A percentile compares a stretch with the other conserved stretches of the same genome.
phyloP scores from a whole-genome alignment of 2,113 vertebrate genomes.

The Lepisosteus osseus region DNA sequence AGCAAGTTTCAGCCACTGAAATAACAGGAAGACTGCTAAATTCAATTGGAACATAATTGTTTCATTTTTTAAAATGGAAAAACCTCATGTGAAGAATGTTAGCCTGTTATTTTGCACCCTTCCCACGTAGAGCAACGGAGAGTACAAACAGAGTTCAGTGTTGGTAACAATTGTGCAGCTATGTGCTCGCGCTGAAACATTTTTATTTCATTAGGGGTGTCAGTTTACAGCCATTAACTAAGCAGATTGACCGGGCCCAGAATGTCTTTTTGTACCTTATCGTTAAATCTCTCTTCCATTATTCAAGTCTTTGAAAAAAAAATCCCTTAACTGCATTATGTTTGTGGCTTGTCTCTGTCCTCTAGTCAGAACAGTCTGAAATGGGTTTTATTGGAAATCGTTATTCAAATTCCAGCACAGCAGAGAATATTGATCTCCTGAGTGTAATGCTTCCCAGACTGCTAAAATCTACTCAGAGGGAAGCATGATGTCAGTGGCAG shows the following conservation, averaged over 20 bases:
- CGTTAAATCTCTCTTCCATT: constrained; percentile 69
- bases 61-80: constrained; percentile 31
- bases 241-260: constrained; percentile 65
- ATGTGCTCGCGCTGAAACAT: constrained; percentile 61
- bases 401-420: constrained; percentile 65
- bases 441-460: constrained; percentile 71
- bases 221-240: constrained; percentile 77
- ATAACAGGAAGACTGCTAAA: constrained; percentile 14
- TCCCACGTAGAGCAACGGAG: constrained; percentile 18
- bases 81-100: constrained; percentile 35
- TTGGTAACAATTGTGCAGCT: constrained; percentile 58
- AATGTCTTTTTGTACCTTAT: constrained; percentile 66
- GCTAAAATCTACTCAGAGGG: constrained; percentile 54
- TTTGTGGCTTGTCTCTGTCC: constrained; percentile 62
- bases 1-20: constrained; percentile 7
- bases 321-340: constrained; percentile 46
- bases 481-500: constrained; percentile 67
- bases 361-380: constrained; percentile 54
- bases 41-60: constrained; percentile 26
- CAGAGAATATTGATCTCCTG: constrained; percentile 62
- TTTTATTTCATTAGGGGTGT: constrained; percentile 81
- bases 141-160: constrained; percentile 42
- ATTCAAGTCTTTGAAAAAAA: constrained; percentile 52
- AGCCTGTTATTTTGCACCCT: constrained; percentile 33
- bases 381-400: constrained; percentile 76